Evolutionary conservation across 2,888 invertebrate genomes (phyloP).

Genomic region (Eilema depressum): DNA sequence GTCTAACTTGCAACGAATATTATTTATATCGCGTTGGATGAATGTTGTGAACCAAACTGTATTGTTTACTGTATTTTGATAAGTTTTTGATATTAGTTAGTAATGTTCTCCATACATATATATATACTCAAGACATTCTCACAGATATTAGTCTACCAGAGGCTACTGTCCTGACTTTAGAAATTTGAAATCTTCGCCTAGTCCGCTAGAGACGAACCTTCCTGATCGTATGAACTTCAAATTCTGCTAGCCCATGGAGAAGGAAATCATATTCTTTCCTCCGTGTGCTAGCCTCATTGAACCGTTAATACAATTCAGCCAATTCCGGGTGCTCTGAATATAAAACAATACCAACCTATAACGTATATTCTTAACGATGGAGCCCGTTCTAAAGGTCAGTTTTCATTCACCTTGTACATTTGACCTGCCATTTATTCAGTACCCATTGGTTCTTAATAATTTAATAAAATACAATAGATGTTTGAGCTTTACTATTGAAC

Average conservation of each 20-base stretch:
- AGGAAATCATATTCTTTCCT: too few species aligned
- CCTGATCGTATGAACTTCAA: neutral
- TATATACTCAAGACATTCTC: too few species aligned
- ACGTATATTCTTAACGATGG: neutral
- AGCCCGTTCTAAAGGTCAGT: neutral
- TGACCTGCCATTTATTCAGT: neutral
- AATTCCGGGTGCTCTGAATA: neutral
- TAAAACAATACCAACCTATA: neutral
- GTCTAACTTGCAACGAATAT: too few species aligned
- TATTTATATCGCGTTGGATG: too few species aligned
- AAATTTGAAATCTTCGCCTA: too few species aligned
- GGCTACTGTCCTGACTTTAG: too few species aligned
- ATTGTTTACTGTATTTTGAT: too few species aligned
- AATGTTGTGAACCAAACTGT: too few species aligned
- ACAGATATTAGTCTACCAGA: too few species aligned
- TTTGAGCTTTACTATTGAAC: constrained; percentile 26
- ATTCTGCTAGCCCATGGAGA: too few species aligned
- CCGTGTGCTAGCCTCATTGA: neutral
- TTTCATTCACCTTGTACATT: neutral
- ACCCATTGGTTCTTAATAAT: constrained; percentile 1
- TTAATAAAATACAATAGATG: constrained; percentile 5
- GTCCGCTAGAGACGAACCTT: neutral
- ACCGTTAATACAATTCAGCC: neutral
- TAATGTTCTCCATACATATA: too few species aligned
- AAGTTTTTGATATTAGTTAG: too few species aligned